Conservation (phyloP, 1,140 invertebrate species). For the Cydia splendana region DNA sequence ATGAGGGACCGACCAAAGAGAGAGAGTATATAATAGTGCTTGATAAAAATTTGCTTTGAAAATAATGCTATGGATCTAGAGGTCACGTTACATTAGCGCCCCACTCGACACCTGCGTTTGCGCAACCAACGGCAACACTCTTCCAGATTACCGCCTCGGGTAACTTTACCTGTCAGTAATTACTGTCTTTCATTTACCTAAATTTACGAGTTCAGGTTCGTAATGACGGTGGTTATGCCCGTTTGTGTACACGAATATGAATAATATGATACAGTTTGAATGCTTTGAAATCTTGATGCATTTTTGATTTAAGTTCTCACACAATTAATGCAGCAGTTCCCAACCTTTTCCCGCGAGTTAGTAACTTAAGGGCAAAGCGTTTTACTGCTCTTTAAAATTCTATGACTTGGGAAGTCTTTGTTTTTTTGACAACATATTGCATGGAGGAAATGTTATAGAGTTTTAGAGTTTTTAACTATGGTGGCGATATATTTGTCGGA, state of each 20-base stretch:
- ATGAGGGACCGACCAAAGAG: too few species aligned
- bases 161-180: constrained; percentile 1
- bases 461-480: too few species aligned
- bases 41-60: too few species aligned
- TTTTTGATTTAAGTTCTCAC: background rate
- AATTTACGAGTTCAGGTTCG: background rate
- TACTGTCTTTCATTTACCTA: background rate
- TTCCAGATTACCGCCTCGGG: constrained; percentile 3
- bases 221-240: background rate
- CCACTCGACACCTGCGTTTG: background rate
- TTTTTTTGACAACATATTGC: too few species aligned
- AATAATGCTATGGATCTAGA: background rate
- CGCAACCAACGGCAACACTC: background rate
- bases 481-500: too few species aligned
- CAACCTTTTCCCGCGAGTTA: too few species aligned
- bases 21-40: too few species aligned
- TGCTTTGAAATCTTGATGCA: background rate
- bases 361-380: background rate
- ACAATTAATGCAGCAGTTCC: background rate
- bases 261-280: background rate
- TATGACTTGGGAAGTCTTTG: background rate
- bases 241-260: background rate
- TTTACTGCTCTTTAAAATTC: background rate
- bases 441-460: too few species aligned
- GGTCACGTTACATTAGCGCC: background rate